Percentiles rank a stretch among this genome's conserved stretches.
Conservation (phyloP, 2,888 invertebrate genomes). For the Leptogaster cylindrica region DNA sequence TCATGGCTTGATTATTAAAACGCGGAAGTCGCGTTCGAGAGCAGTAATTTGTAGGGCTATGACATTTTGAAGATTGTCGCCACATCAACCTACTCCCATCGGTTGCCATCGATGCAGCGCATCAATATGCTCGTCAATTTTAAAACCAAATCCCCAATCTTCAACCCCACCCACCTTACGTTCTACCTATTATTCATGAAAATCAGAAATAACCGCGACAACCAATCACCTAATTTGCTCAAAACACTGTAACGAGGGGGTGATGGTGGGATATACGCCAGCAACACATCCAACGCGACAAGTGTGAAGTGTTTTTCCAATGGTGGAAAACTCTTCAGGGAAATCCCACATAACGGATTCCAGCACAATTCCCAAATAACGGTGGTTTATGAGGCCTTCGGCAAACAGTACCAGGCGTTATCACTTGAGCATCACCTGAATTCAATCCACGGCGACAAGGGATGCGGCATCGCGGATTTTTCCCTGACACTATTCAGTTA, state of each 20-base stretch:
- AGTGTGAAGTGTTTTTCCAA: not conserved
- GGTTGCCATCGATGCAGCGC: not conserved
- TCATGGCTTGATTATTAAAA: conserved; percentile 29
- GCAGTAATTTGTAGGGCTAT: conserved; percentile 15
- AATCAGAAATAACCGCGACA: conserved; percentile 13
- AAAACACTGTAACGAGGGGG: not conserved
- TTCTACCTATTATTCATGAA: conserved; percentile 33
- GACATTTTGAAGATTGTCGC: conserved; percentile 8
- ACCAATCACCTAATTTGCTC: conserved; percentile 34
- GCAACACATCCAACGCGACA: too few species aligned
- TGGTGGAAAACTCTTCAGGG: not conserved
- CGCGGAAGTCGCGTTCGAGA: conserved; percentile 23
- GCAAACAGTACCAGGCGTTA: conserved; percentile 27
- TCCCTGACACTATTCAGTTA: not conserved
- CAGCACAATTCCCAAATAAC: not conserved
- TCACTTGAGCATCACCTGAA: conserved; percentile 38
- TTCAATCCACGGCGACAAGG: conserved; percentile 6
- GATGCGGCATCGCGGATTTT: conserved; percentile 9
- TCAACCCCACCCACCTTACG: not conserved
- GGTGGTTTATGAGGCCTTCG: conserved; percentile 12
- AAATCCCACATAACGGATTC: conserved; percentile 16
- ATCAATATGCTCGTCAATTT: conserved; percentile 13
- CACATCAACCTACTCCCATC: not conserved
- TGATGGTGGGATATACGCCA: too few species aligned
- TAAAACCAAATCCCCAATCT: too few species aligned